Base-by-base conservation (phyloP, 2,113 vertebrate genomes). In the Irena cyanogastra region DNA sequence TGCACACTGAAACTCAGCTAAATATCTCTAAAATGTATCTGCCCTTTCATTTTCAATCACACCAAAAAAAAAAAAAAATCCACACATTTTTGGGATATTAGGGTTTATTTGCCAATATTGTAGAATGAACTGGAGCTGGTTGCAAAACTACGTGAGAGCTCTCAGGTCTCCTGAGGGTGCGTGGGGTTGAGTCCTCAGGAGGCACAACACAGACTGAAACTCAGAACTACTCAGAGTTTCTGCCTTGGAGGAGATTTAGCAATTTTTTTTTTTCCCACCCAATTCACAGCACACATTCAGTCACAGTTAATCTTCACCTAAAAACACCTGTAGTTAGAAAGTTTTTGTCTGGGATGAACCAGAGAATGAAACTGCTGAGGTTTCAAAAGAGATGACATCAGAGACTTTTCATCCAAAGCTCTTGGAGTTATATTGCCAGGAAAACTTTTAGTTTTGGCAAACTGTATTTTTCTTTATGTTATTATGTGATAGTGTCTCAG, bases 131-230 rank as follows among this genome's bases (percentile, higher is more conserved):
- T 18, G 56, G 42, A 89, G 54, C 59, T 63, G 42, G 52, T 5
- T 90, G 45, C 47, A 63, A n/a, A 90, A 33, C 8, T 33, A 31
- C 10, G 42, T 18, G 78, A 60, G 56, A 65, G 44, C 47, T 70
- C 69, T 53, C 13, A 3, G 28, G 4, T 14, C 53, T 68, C 45
- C 20, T 66, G 47, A 28, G 57, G 13, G 5, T n/a, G 3, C 0
- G 0, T 7, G 13, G 27, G 37, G 27, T 28, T 2, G 2, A 64
- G 30, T 50, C 39, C 76, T 72, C 13, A 2, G 3, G 44, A 68
- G 52, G 31, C 20, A 37, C 0, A 0, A 45, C 42, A 53, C 28
- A 44, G 8, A 6, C 0, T 65, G 70, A 60, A 47, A 72, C 70
- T 54, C 42, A 21, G 64, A 49, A 13, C 22, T 35, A 4, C 12